Conservation (phyloP, 2,888 invertebrate species). For the Mactromeris polynyma region DNA sequence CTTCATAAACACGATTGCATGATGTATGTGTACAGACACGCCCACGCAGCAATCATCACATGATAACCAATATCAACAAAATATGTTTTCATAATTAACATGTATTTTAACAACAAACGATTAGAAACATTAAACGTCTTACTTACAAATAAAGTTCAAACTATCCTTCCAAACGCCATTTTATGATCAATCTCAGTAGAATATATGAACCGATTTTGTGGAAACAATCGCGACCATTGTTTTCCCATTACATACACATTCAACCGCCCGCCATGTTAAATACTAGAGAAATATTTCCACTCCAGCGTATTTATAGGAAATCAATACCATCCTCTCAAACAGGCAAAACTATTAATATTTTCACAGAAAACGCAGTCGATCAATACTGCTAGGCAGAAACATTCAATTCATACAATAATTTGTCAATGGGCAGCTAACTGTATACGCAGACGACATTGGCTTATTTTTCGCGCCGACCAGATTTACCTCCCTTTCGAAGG, state of each 20-base stretch:
- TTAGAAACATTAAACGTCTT: background rate
- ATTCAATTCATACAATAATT: background rate
- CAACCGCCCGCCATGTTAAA: background rate
- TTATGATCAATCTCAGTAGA: background rate
- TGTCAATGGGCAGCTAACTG: conserved; percentile 12
- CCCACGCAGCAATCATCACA: too few relatives aligned
- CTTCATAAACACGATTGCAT: too few relatives aligned
- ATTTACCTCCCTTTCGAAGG: background rate
- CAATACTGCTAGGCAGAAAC: background rate
- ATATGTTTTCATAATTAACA: background rate
- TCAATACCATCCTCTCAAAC: conserved; percentile 7
- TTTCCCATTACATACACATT: conserved; percentile 3
- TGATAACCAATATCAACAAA: too few relatives aligned
- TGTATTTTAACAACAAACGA: background rate
- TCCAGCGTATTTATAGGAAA: conserved; percentile 12
- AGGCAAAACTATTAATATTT: conserved; percentile 1
- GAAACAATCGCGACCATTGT: background rate
- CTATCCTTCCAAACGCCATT: background rate
- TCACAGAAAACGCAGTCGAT: background rate
- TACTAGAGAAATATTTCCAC: background rate
- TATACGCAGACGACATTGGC: background rate
- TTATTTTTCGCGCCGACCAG: background rate
- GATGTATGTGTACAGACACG: too few relatives aligned
- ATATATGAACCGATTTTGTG: background rate
- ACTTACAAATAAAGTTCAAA: background rate